Base-by-base conservation (phyloP, 2,888 invertebrate species). In the Athalia rosae region DNA sequence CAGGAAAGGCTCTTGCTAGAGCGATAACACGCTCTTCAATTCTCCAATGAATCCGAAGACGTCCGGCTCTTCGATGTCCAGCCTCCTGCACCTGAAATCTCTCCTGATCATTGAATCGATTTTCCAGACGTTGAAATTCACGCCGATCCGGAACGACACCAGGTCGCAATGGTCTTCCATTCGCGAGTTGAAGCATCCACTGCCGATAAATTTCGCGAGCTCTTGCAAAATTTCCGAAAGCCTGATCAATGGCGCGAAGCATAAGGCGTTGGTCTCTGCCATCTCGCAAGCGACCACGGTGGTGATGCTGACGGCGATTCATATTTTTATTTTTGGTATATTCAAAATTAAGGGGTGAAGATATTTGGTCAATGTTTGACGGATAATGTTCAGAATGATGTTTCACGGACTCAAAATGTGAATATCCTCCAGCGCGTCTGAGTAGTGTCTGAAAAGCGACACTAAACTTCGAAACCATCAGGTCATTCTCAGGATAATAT, bases 41-140 rank as follows among this genome's bases (percentile, higher is more conserved):
- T 61, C 61, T 59, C 79, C 78, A 71, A 78, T 78, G 78, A 15
- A 13, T n/a, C 7, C 15, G 59, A 59, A 59, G 66, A 66, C 15
- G 59, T n/a, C 59, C 59, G 15, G 11, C 59, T 50, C 79, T 61
- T 11, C 63, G 78, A 48, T 79, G n/a, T 28, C 61, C 76, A 64
- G 73, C 79, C 48, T 43, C 43, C 11, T 48, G 76, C 28, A 11
- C 13, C 8, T 61, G 41, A 76, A 79, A 66, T 43, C 76, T 53
- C 69, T 73, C 66, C 76, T 79, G 78, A 76, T 76, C 73, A 15
- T 62, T 62, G 61, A 74, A 79, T 9, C 76, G 61, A n/a, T 79
- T 76, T 47, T 77, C 61, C 41, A 77, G 77, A 15, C 77, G 62
- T 76, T 79, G 76, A 63, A 77, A 79, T 5, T 79, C 76, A 53